Base-by-base conservation (phyloP, 2,888 invertebrate species). In the Lycia hirtaria region DNA sequence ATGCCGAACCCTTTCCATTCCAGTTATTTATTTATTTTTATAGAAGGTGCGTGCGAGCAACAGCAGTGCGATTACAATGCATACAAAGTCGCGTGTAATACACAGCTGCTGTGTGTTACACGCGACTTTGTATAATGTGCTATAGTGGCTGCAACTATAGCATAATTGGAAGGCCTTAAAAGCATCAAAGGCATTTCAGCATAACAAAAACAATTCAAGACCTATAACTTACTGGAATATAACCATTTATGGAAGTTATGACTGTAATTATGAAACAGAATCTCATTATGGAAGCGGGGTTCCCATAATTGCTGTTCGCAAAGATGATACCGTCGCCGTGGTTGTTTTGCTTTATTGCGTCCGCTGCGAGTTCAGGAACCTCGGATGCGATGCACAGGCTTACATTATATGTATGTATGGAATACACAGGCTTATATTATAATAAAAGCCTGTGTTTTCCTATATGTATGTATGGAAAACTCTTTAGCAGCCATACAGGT, bases 341-440 rank as follows among this genome's bases (percentile, higher is more conserved):
- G 35, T 47, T 48, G 56, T 65, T 64, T 59, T 67, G 60, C 68
- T 70, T 65, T 67, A 55, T 56, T 28, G 55, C 64, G 57, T 67
- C 61, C 65, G 62, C 56, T 44, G 47, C 12, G 64, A 62, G 72
- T 70, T 71, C 72, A 68, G 59, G 48, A 58, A 71, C 71, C 67
- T 55, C 60, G 37, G 26, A 17, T 20, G 40, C 38, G 26, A 14
- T 28, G 12, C 41, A 40, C 19, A 30, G 7, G 30, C 28, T 44
- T 33, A n/a, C 28, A 19, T n/a, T n/a, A n/a, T n/a, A n/a, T n/a
- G n/a, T 38, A 17, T 10, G 9, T n/a, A 28, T 15, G 28, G 26
- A 37, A 15, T 40, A 12, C 32, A 14, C n/a, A 12, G 1, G n/a
- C 14, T 12, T 19, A 2, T 5, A 15, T 10, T 12, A 17, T 19